phyloP scores from a whole-genome alignment of 2,797 vertebrate genomes.

The Jordanella pulchra region DNA sequence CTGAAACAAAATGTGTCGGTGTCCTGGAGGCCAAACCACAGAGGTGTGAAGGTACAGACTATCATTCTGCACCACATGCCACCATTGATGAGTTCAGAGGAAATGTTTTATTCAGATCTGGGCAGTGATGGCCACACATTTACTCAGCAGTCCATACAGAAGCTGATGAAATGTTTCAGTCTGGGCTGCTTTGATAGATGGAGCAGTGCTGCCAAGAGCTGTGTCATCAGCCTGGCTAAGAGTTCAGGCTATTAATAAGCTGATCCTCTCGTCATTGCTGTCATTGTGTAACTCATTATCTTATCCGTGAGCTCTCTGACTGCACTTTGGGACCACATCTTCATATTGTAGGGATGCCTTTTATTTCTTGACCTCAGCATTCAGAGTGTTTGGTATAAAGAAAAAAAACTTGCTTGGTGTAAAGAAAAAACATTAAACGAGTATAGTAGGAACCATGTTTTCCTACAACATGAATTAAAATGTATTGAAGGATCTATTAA shows the following conservation, averaged over 20 bases:
- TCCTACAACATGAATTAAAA: background rate
- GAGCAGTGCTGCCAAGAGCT: background rate
- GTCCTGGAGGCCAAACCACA: background rate
- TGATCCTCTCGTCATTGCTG: background rate
- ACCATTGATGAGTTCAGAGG: conserved; percentile 1
- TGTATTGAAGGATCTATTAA: conserved; percentile 20
- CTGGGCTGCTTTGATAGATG: background rate
- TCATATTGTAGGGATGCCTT: background rate
- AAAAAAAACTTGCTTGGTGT: background rate
- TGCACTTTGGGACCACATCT: conserved; percentile 1
- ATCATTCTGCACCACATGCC: background rate
- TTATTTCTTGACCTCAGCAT: conserved; percentile 12
- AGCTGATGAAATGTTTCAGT: conserved; percentile 13
- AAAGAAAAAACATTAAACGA: background rate
- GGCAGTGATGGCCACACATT: conserved; percentile 4
- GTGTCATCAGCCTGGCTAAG: background rate
- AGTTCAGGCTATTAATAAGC: background rate
- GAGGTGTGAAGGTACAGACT: background rate
- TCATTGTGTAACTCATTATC: background rate
- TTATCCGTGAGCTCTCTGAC: background rate
- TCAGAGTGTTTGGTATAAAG: conserved; percentile 23
- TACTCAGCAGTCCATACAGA: conserved; percentile 9
- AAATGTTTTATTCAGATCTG: background rate
- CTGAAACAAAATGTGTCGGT: background rate
- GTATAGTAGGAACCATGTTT: background rate